Evolutionary conservation across 2,797 vertebrate species (phyloP).

Genomic region (Esox masquinongy): DNA sequence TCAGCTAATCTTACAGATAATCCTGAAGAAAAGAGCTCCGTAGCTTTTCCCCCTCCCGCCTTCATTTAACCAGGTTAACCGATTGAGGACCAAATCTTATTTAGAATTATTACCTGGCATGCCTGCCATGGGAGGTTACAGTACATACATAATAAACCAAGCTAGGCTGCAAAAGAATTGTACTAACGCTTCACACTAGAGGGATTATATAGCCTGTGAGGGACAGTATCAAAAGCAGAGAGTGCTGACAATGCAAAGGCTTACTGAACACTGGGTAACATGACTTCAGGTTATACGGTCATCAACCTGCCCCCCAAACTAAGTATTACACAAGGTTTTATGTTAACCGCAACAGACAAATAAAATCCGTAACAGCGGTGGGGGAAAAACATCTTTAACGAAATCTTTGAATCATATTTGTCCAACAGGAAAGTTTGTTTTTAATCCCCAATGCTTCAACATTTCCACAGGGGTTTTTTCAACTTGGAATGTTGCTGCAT

Average conservation of each 20-base stretch:
- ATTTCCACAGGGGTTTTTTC: neutral
- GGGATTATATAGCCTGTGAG: neutral
- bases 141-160: neutral
- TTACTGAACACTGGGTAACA: neutral
- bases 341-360: neutral
- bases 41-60: neutral
- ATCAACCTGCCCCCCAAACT: neutral
- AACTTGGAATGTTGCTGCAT: neutral
- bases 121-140: neutral
- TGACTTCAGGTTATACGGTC: neutral
- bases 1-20: neutral
- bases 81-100: too few relatives aligned
- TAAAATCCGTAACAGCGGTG: neutral
- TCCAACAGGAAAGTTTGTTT: neutral
- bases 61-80: too few relatives aligned
- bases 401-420: neutral
- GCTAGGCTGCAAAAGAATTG: neutral
- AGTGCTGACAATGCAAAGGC: neutral
- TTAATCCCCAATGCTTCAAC: neutral
- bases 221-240: neutral
- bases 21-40: neutral
- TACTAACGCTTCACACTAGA: conserved; percentile 9
- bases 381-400: neutral
- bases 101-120: too few relatives aligned
- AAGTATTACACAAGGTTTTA: neutral